Evolutionary conservation across 2,888 invertebrate genomes (phyloP).

Genomic region (Terebella lapidaria): DNA sequence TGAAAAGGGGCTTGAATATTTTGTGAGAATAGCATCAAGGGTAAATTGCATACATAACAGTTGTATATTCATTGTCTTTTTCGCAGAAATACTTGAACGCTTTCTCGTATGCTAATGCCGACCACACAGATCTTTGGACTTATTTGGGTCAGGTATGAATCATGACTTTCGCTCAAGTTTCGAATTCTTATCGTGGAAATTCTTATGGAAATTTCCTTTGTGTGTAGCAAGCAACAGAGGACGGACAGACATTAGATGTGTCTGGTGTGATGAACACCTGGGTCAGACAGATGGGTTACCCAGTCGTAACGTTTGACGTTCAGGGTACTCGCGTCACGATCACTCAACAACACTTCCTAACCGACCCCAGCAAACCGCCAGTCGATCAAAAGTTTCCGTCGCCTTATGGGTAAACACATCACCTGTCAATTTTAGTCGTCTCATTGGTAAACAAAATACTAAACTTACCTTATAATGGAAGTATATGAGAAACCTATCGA

Average conservation of each 20-base stretch:
- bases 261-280: conserved; percentile 18
- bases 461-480: no score
- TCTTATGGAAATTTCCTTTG: background rate
- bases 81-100: conserved; percentile 33
- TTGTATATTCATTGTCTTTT: conserved; percentile 1
- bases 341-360: conserved; percentile 19
- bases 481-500: no score
- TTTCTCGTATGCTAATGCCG: conserved; percentile 64
- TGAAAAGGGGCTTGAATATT: no score
- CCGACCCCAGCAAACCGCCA: background rate
- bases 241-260: conserved; percentile 1
- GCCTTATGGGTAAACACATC: no score
- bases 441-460: no score
- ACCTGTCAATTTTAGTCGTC: no score
- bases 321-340: background rate
- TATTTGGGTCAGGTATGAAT: conserved; percentile 60
- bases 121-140: conserved; percentile 75
- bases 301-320: conserved; percentile 13
- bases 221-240: background rate
- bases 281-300: conserved; percentile 24
- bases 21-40: no score
- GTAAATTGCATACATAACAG: no score
- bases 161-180: background rate
- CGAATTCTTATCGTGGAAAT: background rate
- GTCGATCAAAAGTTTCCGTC: background rate